phyloP scores from a whole-genome alignment of 2,113 vertebrate genomes.

The Argyrosomus japonicus region DNA sequence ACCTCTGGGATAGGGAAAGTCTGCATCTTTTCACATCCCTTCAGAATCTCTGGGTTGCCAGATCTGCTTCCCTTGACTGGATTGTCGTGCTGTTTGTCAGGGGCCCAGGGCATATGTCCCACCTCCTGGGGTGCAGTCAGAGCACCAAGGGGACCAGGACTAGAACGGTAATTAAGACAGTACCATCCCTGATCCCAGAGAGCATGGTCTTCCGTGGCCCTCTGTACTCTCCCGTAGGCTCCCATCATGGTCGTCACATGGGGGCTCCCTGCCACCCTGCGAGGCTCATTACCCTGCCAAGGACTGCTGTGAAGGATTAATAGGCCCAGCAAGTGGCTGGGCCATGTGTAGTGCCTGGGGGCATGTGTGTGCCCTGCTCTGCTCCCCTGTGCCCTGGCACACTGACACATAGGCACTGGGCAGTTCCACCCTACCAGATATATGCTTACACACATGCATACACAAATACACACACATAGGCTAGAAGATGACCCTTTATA shows the following conservation, averaged over 20 bases:
- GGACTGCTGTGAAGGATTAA: conserved; percentile 82
- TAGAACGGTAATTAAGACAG: conserved; percentile 81
- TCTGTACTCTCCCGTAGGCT: conserved; percentile 66
- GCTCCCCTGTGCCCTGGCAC: conserved; percentile 63
- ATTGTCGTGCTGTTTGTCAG: conserved; percentile 26
- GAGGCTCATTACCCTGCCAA: conserved; percentile 86
- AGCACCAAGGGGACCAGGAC: conserved; percentile 51
- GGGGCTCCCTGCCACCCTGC: conserved; percentile 70
- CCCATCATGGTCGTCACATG: conserved; percentile 69
- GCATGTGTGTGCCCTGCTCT: conserved; percentile 55
- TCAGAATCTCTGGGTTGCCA: conserved; percentile 43
- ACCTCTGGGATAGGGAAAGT: background rate
- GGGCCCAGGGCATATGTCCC: conserved; percentile 49
- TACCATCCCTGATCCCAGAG: conserved; percentile 66
- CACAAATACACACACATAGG: background rate
- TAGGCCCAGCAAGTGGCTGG: conserved; percentile 77
- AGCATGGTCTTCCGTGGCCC: conserved; percentile 64
- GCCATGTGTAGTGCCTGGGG: conserved; percentile 62
- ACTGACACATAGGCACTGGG: conserved; percentile 48
- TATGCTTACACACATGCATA: conserved; percentile 19
- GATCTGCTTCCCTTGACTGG: conserved; percentile 28
- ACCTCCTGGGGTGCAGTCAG: conserved; percentile 50
- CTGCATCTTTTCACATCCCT: conserved; percentile 34
- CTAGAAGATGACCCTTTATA: background rate
- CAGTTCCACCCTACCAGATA: conserved; percentile 45